Conservation (phyloP, 2,113 vertebrate genomes). For the Aegithalos caudatus region DNA sequence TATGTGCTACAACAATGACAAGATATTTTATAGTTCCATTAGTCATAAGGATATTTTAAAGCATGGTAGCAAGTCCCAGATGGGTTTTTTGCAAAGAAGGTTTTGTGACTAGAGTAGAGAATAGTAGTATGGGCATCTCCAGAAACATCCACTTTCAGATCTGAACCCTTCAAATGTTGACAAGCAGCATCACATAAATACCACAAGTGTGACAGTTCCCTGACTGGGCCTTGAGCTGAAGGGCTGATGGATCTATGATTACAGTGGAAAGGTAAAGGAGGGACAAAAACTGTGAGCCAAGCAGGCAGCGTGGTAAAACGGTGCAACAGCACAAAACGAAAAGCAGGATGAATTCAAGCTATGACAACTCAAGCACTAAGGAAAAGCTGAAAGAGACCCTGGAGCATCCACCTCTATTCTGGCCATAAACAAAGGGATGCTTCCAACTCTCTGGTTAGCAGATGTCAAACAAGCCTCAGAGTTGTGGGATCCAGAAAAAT, state of each 20-base stretch:
- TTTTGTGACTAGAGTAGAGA: not conserved
- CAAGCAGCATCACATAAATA: not conserved
- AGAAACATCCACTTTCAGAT: not conserved
- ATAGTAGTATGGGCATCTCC: not conserved
- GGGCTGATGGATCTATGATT: not conserved
- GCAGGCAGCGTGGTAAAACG: not conserved
- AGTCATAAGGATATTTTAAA: not conserved
- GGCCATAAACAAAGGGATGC: not conserved
- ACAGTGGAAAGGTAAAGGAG: not conserved
- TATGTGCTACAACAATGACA: not conserved
- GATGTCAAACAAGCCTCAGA: not conserved
- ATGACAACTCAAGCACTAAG: not conserved
- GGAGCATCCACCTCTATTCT: not conserved
- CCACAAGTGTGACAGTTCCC: not conserved
- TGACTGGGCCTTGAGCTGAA: not conserved
- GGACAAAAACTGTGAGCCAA: not conserved
- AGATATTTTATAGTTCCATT: conserved; percentile 18
- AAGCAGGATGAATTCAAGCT: not conserved
- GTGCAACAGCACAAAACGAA: not conserved
- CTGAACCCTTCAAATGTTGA: not conserved
- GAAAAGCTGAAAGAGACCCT: not conserved
- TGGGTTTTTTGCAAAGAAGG: not conserved
- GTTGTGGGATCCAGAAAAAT: not conserved
- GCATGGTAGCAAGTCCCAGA: not conserved
- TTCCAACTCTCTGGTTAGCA: not conserved